A percentile compares a stretch with the other conserved stretches of the same genome.
These are phyloP conservation scores for Cossypha niveicapilla DNA, from an alignment of 2,797 vertebrate species.

Conservation along the genomic window DNA sequence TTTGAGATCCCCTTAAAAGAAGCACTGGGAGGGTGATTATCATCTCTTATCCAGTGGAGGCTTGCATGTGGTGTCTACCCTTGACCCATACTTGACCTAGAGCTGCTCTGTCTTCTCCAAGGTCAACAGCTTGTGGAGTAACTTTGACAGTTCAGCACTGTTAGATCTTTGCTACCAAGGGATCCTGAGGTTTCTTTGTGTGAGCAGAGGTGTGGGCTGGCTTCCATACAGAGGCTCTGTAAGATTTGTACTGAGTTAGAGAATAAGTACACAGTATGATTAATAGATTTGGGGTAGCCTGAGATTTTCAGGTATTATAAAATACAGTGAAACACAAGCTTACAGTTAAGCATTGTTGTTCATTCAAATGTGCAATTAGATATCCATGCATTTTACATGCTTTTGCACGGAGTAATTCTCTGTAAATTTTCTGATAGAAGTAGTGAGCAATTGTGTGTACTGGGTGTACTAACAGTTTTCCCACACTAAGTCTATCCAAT, in stretches of 20 bases:
- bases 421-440: background rate
- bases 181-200: background rate
- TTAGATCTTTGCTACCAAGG: background rate
- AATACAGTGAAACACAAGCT: background rate
- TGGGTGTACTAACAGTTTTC: background rate
- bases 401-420: background rate
- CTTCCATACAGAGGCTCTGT: background rate
- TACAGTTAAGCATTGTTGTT: background rate
- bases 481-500: background rate
- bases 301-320: background rate
- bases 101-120: background rate
- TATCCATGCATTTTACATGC: background rate
- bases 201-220: background rate
- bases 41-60: background rate
- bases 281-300: background rate
- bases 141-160: background rate
- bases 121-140: background rate
- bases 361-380: background rate
- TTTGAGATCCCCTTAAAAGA: background rate
- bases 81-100: background rate
- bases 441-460: background rate
- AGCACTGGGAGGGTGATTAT: background rate
- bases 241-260: background rate
- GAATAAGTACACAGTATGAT: background rate
- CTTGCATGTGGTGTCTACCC: background rate